Evolutionary conservation across 2,797 vertebrate species (phyloP), one percentile per base, ranked within the genome.

Genomic region (Sebastes vulpes): DNA sequence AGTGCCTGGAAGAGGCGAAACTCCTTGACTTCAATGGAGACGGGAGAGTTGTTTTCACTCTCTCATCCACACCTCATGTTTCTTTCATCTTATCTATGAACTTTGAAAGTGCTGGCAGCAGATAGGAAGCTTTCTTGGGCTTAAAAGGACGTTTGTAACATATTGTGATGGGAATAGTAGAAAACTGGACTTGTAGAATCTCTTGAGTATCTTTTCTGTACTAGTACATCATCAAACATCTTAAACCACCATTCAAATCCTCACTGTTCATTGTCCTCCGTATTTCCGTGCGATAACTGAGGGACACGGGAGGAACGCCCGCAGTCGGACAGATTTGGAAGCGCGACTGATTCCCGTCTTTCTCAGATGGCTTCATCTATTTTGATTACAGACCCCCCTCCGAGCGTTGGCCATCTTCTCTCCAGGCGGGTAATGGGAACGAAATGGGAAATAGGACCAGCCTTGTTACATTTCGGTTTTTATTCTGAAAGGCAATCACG

Each of bases 361-460:
- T 60, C 50, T 83, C 75, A 53, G 72, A 86, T 77, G 60, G 77
- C 79, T 88, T 85, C 68, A 85, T 90, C 84, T 85, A 79, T 85
- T 88, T 79, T 88, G 73, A 92, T 89, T 81, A 79, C 61, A 78
- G 79, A 82, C 81, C 78, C 60, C 85, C 90, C 77, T 63, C 72
- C 0, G 67, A 77, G 85, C 61, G 82, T 72, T 72, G 79, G 79
- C 81, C 52, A 42, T 82, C 66, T 86, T 78, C 81, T 82, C 81
- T 78, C 58, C 63, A 32, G 60, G 84, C 48, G 58, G 61, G 68
- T 83, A 88, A 91, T 86, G 77, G 65, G 64, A 85, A 80, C 9
- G 4, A 53, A 76, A 89, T 65, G 61, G 48, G 67, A 70, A 83
- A 81, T 9, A 48, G 65, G 46, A 60, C 10, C 46, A n/a, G 65